Evolutionary conservation across 2,888 invertebrate genomes (phyloP), one percentile per base, ranked within the genome.

Genomic region (Metallyticus violacea): DNA sequence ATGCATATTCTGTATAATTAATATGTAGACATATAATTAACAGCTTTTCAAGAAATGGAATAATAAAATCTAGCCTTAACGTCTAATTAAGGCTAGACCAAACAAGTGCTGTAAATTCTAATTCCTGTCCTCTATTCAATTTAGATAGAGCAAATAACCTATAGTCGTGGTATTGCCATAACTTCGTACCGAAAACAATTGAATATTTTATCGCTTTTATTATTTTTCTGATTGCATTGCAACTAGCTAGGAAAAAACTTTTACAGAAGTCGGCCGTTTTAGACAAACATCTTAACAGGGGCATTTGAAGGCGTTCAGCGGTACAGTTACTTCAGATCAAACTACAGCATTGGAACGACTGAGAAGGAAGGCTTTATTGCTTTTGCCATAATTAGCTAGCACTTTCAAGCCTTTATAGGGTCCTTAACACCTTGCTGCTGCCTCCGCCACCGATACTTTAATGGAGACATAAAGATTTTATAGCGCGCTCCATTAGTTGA

Each of bases 381-480:
- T 9, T 76, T n/a, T 76, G 22, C 76, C 82, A 82, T 82, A 82
- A 82, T 82, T 82, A 82, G 26, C 82, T 76, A 5, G 76, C 29
- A 76, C 82, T 81, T 26, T 2, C 40, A 27, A 26, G 76, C 27
- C 76, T 82, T 82, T 76, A 82, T 26, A 76, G 76, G 40, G 76
- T 26, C 22, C 27, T 82, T 76, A 82, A 82, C 82, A 26, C 82
- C 76, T 76, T 76, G 62, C 29, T 29, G 40, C 40, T 62, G 40
- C 40, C 40, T 62, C 40, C 9, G 76, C 82, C 26, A 22, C 25
- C 82, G 62, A 82, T 82, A 82, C 76, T 82, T 82, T 30, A 82
- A 62, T 76, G 82, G 22, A 82, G 82, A 82, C 76, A 76, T 82
- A 82, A 82, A 82, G 26, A 7, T 30, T 82, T 82, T 82, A 82